Evolutionary conservation across 2,888 invertebrate species (phyloP).

Genomic region (Trichopria drosophilae): DNA sequence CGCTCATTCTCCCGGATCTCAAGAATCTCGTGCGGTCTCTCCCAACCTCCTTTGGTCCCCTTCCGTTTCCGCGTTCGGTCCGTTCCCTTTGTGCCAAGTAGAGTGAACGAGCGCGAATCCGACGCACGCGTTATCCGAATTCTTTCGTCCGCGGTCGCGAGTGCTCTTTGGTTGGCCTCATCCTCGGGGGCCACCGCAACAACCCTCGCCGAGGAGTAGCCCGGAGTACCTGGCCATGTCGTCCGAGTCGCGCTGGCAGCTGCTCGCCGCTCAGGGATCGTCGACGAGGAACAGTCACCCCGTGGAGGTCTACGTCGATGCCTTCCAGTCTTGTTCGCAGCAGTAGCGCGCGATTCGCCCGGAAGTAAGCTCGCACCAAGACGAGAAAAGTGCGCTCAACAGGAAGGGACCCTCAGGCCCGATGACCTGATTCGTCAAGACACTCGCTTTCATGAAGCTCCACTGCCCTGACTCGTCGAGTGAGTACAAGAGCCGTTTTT

Average conservation of each 20-base stretch:
- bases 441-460: slow-evolving; percentile 54
- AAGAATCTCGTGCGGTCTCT: slow-evolving; percentile 9
- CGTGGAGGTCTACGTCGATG: not conserved
- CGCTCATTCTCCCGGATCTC: slow-evolving; percentile 19
- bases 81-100: not conserved
- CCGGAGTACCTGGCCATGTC: too few relatives aligned
- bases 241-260: too few relatives aligned
- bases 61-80: slow-evolving; percentile 6
- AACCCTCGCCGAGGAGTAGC: too few relatives aligned
- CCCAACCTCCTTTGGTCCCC: slow-evolving; percentile 16
- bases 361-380: slow-evolving; percentile 1
- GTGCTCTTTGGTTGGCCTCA: not conserved
- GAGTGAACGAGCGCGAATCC: not conserved
- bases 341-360: not conserved
- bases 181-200: slow-evolving; percentile 6
- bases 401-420: slow-evolving; percentile 38
- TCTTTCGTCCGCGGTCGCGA: not conserved
- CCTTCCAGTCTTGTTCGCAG: too few relatives aligned
- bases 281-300: too few relatives aligned
- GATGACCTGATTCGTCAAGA: slow-evolving; percentile 47
- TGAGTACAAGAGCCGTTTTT: too few relatives aligned
- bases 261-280: too few relatives aligned
- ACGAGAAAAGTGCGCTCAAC: not conserved
- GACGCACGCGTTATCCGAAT: not conserved
- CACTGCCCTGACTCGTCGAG: slow-evolving; percentile 55